A percentile compares a stretch with the other conserved stretches of the same genome.
Evolutionary conservation across 2,888 invertebrate species (phyloP).

Genomic region (Therioaphis trifolii): DNA sequence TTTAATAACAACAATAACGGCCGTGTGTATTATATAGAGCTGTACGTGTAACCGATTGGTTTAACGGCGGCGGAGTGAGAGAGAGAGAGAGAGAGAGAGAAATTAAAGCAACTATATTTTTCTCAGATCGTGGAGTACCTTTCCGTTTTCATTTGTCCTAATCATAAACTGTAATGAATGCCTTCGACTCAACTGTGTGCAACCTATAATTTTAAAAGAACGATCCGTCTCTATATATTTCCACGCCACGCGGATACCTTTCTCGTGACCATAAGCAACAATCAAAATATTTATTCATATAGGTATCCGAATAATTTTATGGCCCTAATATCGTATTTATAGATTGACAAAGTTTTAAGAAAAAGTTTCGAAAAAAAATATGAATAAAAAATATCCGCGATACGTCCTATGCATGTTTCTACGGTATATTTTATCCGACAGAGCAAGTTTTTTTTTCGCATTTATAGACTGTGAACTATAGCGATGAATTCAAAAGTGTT

Average conservation of each 20-base stretch:
- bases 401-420: not conserved
- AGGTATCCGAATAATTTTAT: too few species aligned
- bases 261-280: constrained; percentile 39
- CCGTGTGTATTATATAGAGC: not conserved
- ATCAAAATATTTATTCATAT: not conserved
- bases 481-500: constrained; percentile 17
- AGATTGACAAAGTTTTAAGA: not conserved
- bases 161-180: constrained; percentile 58
- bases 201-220: constrained; percentile 58
- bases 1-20: constrained; percentile 42
- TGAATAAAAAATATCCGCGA: not conserved
- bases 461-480: too few species aligned
- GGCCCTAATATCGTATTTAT: not conserved
- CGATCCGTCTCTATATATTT: constrained; percentile 22
- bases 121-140: constrained; percentile 43
- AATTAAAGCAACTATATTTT: constrained; percentile 22
- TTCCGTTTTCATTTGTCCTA: constrained; percentile 51
- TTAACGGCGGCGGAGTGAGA: not conserved
- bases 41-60: constrained; percentile 26
- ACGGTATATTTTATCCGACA: not conserved
- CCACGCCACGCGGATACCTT: not conserved
- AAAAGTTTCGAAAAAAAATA: not conserved
- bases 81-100: not conserved
- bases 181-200: constrained; percentile 16
- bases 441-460: too few species aligned